Conservation (phyloP, 2,113 vertebrate species). For the Rhabdomys dilectus region DNA sequence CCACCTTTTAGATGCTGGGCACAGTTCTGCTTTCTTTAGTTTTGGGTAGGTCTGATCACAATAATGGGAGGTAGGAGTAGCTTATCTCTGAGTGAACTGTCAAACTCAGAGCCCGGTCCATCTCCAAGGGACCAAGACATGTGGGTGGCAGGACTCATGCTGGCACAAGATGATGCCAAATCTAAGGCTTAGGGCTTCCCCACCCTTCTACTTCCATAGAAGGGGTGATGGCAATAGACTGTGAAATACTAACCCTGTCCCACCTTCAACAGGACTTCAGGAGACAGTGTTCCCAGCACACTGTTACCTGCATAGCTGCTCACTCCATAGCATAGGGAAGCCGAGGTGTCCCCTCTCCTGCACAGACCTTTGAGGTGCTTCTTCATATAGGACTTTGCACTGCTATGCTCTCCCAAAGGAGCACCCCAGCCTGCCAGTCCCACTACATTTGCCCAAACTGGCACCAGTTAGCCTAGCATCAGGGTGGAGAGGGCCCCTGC, state of each 20-base stretch:
- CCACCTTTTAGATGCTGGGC: neutral
- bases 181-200: neutral
- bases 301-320: neutral
- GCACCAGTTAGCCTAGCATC: neutral
- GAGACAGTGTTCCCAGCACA: neutral
- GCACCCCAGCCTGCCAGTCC: neutral
- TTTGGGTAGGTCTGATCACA: neutral
- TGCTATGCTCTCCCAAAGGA: neutral
- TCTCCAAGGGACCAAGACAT: neutral
- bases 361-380: neutral
- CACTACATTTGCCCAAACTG: neutral
- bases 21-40: neutral
- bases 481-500: neutral
- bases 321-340: neutral
- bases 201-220: neutral
- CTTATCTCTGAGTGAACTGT: neutral
- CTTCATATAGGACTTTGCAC: neutral
- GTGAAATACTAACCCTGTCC: neutral
- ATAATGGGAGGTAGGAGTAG: too few relatives aligned
- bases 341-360: neutral
- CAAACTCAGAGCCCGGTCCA: neutral
- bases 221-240: neutral
- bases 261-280: neutral
- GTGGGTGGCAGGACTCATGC: neutral
- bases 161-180: neutral